Base-by-base conservation (phyloP, 2,888 invertebrate genomes). In the Luperina nickerlii region DNA sequence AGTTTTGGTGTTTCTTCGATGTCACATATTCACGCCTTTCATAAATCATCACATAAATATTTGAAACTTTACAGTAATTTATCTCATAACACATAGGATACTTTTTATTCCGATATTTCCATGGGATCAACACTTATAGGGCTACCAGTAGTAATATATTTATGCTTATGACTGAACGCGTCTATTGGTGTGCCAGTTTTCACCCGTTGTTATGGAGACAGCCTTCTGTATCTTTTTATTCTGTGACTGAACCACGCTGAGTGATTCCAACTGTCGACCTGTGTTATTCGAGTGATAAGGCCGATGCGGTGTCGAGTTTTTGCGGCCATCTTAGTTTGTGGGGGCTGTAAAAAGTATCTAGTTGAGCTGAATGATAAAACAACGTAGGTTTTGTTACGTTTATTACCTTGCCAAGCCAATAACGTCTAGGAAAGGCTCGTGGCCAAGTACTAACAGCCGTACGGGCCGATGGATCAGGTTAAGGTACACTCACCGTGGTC, bases 241-340 rank as follows among this genome's bases (percentile, higher is more conserved):
- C 27, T 65, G 42, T 81, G n/a, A n/a, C 24, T 8, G 62, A 54
- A n/a, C 62, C 24, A 76, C 69, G 68, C 62, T 68, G 86, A 88
- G 81, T 88, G 88, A 88, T 86, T 84, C 74, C 65, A 54, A 69
- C 63, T 83, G 88, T 87, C 87, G 74, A 85, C 87, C 88, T 86
- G 48, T 69, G 88, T 88, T 84, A 86, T 68, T 66, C 72, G 45
- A 83, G 76, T 80, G 86, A 81, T 78, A 85, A 82, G 72, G 27
- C 72, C 69, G 45, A 72, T 57, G 60, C 38, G 51, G 66, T 67
- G 66, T 79, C 74, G 71, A 74, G 71, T 82, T 85, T 82, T 85
- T 85, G 81, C 63, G 20, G 20, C 69, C 81, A 57, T 76, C 76
- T 76, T 57, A 76, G 76, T 69, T 57, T 65, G 27, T 57, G 68